These are phyloP conservation scores for Hydraecia micacea DNA, from an alignment of 2,888 invertebrate genomes.

Conservation along the genomic window DNA sequence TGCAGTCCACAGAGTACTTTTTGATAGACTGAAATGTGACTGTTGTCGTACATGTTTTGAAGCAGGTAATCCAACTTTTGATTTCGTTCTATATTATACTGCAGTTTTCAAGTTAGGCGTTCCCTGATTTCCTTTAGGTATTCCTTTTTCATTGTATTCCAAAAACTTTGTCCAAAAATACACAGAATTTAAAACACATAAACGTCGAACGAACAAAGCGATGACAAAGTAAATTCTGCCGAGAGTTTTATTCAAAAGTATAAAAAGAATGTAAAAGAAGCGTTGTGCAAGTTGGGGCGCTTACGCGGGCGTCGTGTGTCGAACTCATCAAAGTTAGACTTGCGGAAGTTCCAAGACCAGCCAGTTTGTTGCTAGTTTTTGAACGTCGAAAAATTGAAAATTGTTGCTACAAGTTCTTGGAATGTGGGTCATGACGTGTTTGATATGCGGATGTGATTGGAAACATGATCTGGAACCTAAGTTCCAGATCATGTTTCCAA, in stretches of 20 bases:
- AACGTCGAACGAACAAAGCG: constrained; percentile 66
- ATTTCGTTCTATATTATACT: background rate
- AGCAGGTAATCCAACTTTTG: background rate
- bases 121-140: background rate
- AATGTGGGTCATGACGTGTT: constrained; percentile 41
- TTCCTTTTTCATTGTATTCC: constrained; percentile 7
- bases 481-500: no score
- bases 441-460: constrained; percentile 15
- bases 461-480: background rate
- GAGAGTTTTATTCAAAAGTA: constrained; percentile 75
- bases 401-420: constrained; percentile 63
- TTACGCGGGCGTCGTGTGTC: constrained; percentile 76
- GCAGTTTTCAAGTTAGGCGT: background rate
- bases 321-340: constrained; percentile 84
- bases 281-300: constrained; percentile 78
- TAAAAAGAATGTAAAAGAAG: constrained; percentile 71
- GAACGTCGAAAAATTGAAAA: constrained; percentile 77
- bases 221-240: constrained; percentile 72
- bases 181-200: constrained; percentile 50
- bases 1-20: no score
- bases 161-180: constrained; percentile 25
- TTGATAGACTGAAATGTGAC: no score
- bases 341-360: constrained; percentile 66
- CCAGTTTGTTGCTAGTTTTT: constrained; percentile 71
- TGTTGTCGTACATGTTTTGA: background rate